Percentiles rank a stretch among this genome's conserved stretches.
phyloP scores from a whole-genome alignment of 2,797 vertebrate species.

The Ctenosaura bakeri region DNA sequence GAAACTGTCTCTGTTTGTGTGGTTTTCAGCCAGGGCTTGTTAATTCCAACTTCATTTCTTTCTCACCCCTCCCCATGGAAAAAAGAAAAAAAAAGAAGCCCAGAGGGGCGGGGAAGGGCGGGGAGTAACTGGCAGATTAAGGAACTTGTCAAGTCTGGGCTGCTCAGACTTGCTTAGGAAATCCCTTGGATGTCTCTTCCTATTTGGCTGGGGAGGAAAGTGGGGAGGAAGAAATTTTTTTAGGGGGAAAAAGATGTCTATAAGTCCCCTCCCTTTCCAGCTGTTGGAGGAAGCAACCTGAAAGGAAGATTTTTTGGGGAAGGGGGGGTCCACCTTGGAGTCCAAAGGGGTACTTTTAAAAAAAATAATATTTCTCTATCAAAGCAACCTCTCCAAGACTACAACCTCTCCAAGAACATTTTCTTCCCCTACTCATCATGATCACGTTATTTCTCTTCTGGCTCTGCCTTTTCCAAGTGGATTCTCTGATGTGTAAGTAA shows the following conservation, averaged over 20 bases:
- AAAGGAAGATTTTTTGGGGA: neutral
- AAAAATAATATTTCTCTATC: too few relatives aligned
- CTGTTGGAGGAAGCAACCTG: neutral
- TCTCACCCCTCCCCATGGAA: neutral
- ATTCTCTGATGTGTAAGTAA: conserved; percentile 67
- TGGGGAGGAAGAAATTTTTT: too few relatives aligned
- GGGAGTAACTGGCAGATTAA: conserved; percentile 85
- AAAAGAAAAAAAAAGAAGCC: conserved; percentile 25
- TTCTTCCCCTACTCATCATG: neutral
- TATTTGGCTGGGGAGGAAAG: neutral
- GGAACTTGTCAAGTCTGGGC: conserved; percentile 88
- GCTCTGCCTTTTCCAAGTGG: conserved; percentile 43
- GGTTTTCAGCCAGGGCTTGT: neutral
- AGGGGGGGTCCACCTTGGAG: too few relatives aligned
- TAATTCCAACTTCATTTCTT: neutral
- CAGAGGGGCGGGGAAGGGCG: conserved; percentile 84
- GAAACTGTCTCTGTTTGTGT: neutral
- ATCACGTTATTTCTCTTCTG: neutral
- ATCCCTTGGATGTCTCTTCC: conserved; percentile 14
- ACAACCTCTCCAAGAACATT: neutral
- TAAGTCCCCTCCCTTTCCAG: neutral
- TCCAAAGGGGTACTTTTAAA: neutral
- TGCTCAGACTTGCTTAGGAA: conserved; percentile 88
- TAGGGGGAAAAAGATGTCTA: too few relatives aligned
- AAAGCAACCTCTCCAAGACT: too few relatives aligned